These are phyloP conservation scores for Drosophila eugracilis DNA, from an alignment of 1,140 invertebrate genomes.

Conservation along the genomic window DNA sequence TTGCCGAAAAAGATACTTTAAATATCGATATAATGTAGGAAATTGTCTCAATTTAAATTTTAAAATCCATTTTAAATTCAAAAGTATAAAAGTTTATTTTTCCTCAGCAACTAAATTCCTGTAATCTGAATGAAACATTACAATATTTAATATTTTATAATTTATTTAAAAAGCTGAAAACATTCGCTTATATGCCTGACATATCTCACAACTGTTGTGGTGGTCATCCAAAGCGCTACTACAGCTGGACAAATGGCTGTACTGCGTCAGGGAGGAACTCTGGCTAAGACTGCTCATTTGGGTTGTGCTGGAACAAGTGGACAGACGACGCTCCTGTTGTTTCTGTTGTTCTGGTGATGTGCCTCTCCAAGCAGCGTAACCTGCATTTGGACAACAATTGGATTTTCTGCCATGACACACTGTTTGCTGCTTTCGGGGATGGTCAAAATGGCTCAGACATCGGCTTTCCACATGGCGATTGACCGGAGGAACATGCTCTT, in stretches of 20 bases:
- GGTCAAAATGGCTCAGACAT: constrained; percentile 43
- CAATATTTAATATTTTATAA: no score
- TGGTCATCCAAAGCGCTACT: constrained; percentile 24
- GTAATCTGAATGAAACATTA: no score
- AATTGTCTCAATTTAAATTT: no score
- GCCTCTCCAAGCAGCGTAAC: not conserved
- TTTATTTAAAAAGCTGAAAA: constrained; percentile 31
- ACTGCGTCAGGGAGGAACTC: constrained; percentile 34
- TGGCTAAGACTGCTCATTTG: constrained; percentile 54
- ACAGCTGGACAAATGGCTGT: constrained; percentile 24
- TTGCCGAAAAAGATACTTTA: no score
- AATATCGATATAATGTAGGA: no score
- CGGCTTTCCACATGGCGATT: constrained; percentile 58
- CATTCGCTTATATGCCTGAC: constrained; percentile 57
- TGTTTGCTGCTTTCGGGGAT: constrained; percentile 57
- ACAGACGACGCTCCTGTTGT: constrained; percentile 35
- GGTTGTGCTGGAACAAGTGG: constrained; percentile 57
- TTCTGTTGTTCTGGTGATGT: not conserved
- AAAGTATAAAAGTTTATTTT: no score
- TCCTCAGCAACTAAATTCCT: no score
- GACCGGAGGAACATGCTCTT: constrained; percentile 5
- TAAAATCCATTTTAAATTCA: no score
- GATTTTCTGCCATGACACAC: constrained; percentile 62
- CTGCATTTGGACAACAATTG: constrained; percentile 32
- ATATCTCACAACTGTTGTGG: constrained; percentile 62